Conservation (phyloP, 2,797 vertebrate species). For the Sorex maritimensis region DNA sequence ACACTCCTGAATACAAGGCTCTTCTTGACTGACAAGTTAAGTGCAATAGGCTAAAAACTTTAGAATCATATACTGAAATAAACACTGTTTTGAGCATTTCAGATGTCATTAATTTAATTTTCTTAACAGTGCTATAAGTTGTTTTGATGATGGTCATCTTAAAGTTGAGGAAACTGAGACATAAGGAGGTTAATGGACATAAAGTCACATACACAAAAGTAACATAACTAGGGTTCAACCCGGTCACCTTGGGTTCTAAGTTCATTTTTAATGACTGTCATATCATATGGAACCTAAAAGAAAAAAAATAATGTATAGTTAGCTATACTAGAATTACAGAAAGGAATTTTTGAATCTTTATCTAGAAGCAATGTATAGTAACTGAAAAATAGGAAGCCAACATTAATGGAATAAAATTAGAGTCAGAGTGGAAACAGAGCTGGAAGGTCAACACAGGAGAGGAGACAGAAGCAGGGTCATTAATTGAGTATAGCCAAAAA, state of each 20-base stretch:
- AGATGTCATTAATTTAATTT: not conserved
- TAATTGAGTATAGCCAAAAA: not conserved
- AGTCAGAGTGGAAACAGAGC: slow-evolving; percentile 15
- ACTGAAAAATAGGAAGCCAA: slow-evolving; percentile 12
- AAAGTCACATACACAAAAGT: not conserved
- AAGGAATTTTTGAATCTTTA: not conserved
- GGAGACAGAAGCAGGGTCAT: not conserved
- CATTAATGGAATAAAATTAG: not conserved
- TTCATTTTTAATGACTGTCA: not conserved
- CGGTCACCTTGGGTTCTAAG: not conserved
- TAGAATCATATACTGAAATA: slow-evolving; percentile 10
- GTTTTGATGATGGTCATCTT: not conserved
- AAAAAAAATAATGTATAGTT: not conserved
- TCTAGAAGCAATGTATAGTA: not conserved
- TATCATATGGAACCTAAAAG: not conserved
- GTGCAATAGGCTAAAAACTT: not conserved
- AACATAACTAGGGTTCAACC: slow-evolving; percentile 42
- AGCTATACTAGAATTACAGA: slow-evolving; percentile 32
- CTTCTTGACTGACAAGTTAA: slow-evolving; percentile 1
- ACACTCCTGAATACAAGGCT: not conserved
- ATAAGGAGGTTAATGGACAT: slow-evolving; percentile 50
- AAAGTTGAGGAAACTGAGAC: not conserved
- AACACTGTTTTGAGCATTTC: not conserved
- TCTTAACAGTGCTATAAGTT: not conserved
- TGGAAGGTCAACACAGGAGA: not conserved